Conservation (phyloP, 2,113 vertebrate species). For the Microcebus tavaratra region DNA sequence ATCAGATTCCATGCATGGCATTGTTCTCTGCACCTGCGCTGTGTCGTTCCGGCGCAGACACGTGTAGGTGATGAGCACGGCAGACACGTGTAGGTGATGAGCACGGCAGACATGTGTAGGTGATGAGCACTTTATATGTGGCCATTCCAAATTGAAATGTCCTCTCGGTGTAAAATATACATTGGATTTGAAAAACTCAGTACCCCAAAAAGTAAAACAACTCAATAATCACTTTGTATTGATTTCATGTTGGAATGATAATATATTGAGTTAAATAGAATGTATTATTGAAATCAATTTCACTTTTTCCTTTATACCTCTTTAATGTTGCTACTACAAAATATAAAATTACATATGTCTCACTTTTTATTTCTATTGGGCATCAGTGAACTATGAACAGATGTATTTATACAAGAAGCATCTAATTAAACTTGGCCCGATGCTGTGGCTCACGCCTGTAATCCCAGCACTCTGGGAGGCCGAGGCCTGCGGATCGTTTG, state of each 20-base stretch:
- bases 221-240: not conserved
- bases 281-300: conserved; percentile 35
- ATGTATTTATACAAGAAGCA: not conserved
- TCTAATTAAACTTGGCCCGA: not conserved
- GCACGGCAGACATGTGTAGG: rapidly evolving
- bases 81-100: rapidly evolving
- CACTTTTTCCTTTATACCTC: conserved; percentile 24
- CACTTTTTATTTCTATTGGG: not conserved
- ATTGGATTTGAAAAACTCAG: not conserved
- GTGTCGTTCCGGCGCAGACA: not conserved
- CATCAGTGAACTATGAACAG: not conserved
- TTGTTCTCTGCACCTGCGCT: not conserved
- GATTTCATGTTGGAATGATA: not conserved
- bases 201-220: not conserved
- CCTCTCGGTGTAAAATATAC: not conserved
- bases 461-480: too few relatives aligned
- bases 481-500: too few relatives aligned
- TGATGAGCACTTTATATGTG: not conserved
- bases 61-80: rapidly evolving
- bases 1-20: not conserved
- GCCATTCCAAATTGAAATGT: not conserved
- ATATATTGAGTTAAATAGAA: conserved; percentile 9
- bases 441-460: too few relatives aligned
- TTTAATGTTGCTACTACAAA: conserved; percentile 2
- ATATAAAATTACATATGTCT: not conserved